Evolutionary conservation across 2,888 invertebrate species (phyloP).

Genomic region (Abrostola tripartita): DNA sequence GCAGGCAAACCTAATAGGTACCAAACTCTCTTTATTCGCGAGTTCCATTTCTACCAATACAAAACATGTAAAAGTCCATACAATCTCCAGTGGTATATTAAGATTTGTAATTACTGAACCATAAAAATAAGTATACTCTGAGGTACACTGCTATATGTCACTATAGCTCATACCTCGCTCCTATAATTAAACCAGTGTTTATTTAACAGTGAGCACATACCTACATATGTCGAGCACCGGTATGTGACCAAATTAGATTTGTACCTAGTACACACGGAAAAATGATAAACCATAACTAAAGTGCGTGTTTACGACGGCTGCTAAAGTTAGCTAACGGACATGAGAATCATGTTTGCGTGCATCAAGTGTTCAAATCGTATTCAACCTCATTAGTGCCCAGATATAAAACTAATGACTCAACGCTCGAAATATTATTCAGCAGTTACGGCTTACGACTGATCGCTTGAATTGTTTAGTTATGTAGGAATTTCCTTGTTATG

Average conservation of each 20-base stretch:
- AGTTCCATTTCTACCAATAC: too few species aligned
- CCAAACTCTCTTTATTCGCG: not conserved
- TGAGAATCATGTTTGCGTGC: conserved; percentile 52
- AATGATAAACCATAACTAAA: conserved; percentile 39
- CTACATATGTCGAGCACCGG: conserved; percentile 36
- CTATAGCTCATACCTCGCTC: conserved; percentile 31
- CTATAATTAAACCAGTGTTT: conserved; percentile 51
- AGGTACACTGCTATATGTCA: conserved; percentile 3
- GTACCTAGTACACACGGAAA: conserved; percentile 41
- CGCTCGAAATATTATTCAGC: conserved; percentile 27
- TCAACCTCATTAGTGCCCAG: conserved; percentile 34
- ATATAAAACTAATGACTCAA: conserved; percentile 28
- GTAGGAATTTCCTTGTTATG: conserved; percentile 3
- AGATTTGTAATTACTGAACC: too few species aligned
- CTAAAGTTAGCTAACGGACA: conserved; percentile 41
- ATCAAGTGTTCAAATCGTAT: conserved; percentile 40
- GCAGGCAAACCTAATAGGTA: conserved; percentile 19
- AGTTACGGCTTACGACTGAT: conserved; percentile 4
- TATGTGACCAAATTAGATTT: conserved; percentile 52
- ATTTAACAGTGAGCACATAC: conserved; percentile 45
- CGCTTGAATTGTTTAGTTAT: conserved; percentile 11
- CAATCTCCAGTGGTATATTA: not conserved
- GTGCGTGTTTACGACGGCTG: conserved; percentile 44
- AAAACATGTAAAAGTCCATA: not conserved
- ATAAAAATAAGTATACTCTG: not conserved